Conservation (phyloP, 2,797 vertebrate species). For the Petrocephalus sullivani region DNA sequence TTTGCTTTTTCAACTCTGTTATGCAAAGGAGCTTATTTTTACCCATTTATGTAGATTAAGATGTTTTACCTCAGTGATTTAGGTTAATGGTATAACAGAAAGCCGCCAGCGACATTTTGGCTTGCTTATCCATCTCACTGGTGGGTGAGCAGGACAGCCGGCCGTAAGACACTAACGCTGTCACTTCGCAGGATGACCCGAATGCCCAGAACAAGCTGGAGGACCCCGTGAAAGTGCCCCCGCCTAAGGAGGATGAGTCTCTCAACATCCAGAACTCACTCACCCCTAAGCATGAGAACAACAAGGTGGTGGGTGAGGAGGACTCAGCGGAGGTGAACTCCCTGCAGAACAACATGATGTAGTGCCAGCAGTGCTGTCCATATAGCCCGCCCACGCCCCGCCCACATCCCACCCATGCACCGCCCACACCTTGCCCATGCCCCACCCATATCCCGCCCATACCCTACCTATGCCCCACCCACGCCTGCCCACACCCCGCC, state of each 20-base stretch:
- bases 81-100: slow-evolving; percentile 2
- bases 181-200: slow-evolving; percentile 70
- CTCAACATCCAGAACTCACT: slow-evolving; percentile 92
- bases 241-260: slow-evolving; percentile 81
- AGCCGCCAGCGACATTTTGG: background rate
- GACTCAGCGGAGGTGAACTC: slow-evolving; percentile 81
- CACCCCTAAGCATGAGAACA: slow-evolving; percentile 84
- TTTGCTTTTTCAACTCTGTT: background rate
- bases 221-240: slow-evolving; percentile 86
- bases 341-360: slow-evolving; percentile 95
- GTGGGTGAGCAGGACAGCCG: background rate
- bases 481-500: too few relatives aligned
- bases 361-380: slow-evolving; percentile 49
- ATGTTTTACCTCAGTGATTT: background rate
- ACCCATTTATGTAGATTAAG: background rate
- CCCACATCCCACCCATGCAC: background rate
- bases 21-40: background rate
- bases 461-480: too few relatives aligned
- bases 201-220: slow-evolving; percentile 88
- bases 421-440: background rate
- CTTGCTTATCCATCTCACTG: background rate
- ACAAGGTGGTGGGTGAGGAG: slow-evolving; percentile 79
- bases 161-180: slow-evolving; percentile 16
- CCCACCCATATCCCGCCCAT: too few relatives aligned
- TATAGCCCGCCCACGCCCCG: slow-evolving; percentile 40